Percentiles rank a stretch among this genome's conserved stretches.
These are phyloP conservation scores for Trigoniulus corallinus DNA, from an alignment of 1,140 invertebrate genomes.

Conservation along the genomic window DNA sequence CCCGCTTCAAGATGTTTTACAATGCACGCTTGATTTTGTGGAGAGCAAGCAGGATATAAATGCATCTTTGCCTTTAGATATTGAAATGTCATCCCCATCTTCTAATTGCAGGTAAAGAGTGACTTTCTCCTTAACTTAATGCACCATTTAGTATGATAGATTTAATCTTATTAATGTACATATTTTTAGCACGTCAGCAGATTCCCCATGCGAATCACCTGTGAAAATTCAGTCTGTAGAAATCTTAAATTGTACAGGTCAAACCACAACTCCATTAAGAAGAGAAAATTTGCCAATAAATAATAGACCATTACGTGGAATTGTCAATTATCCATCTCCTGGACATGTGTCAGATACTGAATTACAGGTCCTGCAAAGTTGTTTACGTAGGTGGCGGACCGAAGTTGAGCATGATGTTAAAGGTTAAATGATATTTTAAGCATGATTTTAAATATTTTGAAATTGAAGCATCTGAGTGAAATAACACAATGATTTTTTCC, in stretches of 20 bases:
- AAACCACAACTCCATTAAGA: no score
- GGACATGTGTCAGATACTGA: slow-evolving; percentile 21
- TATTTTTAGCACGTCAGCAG: slow-evolving; percentile 8
- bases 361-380: slow-evolving; percentile 24
- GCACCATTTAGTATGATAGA: no score
- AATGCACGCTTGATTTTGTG: slow-evolving; percentile 26
- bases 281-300: no score
- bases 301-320: no score
- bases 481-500: slow-evolving; percentile 7
- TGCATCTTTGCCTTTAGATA: slow-evolving; percentile 13
- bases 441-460: slow-evolving; percentile 2
- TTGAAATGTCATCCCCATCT: slow-evolving; percentile 24
- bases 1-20: slow-evolving; percentile 26
- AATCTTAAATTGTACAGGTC: no score
- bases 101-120: slow-evolving; percentile 13
- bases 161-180: no score
- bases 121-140: no score
- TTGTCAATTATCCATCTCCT: slow-evolving; percentile 15
- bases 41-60: slow-evolving; percentile 13
- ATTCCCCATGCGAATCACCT: slow-evolving; percentile 10
- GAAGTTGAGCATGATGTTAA: slow-evolving; percentile 28
- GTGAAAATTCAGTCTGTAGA: no score
- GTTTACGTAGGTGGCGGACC: slow-evolving; percentile 27
- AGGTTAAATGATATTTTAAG: slow-evolving; percentile 16
- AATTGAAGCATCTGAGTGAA: neutral